Evolutionary conservation across 2,888 invertebrate species (phyloP).

Genomic region (Dascillus cervinus): DNA sequence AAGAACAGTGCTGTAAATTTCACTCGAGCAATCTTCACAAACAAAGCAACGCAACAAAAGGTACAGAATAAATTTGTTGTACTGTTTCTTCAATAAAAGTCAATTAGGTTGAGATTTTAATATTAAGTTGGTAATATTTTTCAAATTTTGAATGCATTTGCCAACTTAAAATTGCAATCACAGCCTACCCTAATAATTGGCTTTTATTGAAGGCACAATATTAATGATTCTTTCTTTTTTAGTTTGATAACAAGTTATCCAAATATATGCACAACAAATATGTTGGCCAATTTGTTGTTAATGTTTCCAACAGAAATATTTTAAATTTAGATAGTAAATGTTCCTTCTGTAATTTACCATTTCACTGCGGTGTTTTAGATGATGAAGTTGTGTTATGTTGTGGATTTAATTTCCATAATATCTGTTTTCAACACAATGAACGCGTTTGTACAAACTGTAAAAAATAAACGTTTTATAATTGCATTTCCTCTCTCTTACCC

Average conservation of each 20-base stretch:
- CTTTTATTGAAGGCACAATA: too few relatives aligned
- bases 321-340: slow-evolving; percentile 18
- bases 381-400: slow-evolving; percentile 26
- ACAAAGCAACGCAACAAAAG: slow-evolving; percentile 9
- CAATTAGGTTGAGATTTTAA: too few relatives aligned
- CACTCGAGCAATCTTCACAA: slow-evolving; percentile 8
- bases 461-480: too few relatives aligned
- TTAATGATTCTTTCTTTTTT: slow-evolving; percentile 24
- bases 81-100: too few relatives aligned
- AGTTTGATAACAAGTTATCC: slow-evolving; percentile 30
- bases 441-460: slow-evolving; percentile 27
- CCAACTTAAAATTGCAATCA: too few relatives aligned
- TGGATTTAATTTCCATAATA: slow-evolving; percentile 32
- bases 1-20: slow-evolving; percentile 11
- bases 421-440: slow-evolving; percentile 29
- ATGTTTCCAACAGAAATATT: background rate
- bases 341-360: slow-evolving; percentile 30
- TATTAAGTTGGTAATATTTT: too few relatives aligned
- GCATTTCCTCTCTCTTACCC: too few relatives aligned
- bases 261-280: slow-evolving; percentile 29
- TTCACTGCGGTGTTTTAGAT: slow-evolving; percentile 27
- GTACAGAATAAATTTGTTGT: too few relatives aligned
- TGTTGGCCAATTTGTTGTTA: slow-evolving; percentile 13
- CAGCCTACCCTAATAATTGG: too few relatives aligned
- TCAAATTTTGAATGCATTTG: slow-evolving; percentile 19